Conservation (phyloP, 2,113 vertebrate genomes). For the Psittacus erithacus region DNA sequence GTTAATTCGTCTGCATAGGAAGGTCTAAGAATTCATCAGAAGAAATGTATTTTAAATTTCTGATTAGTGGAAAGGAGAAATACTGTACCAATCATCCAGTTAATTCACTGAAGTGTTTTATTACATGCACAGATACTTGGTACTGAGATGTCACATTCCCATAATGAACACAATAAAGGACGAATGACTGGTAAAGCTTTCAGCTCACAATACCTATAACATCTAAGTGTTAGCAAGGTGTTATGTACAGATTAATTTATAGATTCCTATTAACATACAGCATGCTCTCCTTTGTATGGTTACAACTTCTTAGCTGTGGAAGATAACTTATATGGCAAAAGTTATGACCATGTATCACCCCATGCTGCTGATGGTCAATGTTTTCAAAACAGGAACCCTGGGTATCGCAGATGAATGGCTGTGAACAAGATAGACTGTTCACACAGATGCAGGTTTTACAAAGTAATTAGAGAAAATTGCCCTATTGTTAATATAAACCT, state of each 20-base stretch:
- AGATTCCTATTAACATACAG: conserved; percentile 53
- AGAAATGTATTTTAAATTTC: conserved; percentile 49
- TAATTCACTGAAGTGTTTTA: conserved; percentile 68
- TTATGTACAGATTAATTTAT: conserved; percentile 69
- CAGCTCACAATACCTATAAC: conserved; percentile 64
- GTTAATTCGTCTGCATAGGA: conserved; percentile 56
- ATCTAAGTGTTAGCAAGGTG: conserved; percentile 61
- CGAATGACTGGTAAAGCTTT: conserved; percentile 63
- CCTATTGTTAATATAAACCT: not conserved
- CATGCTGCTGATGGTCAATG: not conserved
- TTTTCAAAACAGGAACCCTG: not conserved
- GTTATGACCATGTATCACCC: not conserved
- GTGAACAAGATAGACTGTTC: not conserved
- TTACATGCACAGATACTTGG: conserved; percentile 57
- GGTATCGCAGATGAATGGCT: not conserved
- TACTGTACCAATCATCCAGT: conserved; percentile 48
- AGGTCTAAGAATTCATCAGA: conserved; percentile 56
- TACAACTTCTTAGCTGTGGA: conserved; percentile 17
- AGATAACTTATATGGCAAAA: not conserved
- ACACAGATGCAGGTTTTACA: not conserved
- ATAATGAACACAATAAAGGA: conserved; percentile 72
- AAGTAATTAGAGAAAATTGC: not conserved
- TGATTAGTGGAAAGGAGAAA: conserved; percentile 64
- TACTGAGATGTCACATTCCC: conserved; percentile 51
- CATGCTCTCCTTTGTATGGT: not conserved